Evolutionary conservation across 2,113 vertebrate species (phyloP).

Genomic region (Silurus meridionalis): DNA sequence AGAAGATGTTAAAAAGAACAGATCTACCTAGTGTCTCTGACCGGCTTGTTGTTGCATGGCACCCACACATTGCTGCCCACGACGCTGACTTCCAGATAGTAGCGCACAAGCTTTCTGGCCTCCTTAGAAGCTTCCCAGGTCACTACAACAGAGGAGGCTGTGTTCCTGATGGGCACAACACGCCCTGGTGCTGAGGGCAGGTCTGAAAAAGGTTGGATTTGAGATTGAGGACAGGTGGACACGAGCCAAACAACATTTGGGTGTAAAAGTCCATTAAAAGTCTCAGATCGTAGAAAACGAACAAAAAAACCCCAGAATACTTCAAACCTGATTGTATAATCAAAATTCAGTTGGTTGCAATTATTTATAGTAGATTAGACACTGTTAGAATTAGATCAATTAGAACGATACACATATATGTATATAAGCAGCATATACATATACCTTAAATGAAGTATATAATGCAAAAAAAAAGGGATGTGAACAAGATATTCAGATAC

Average conservation of each 20-base stretch:
- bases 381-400: not conserved
- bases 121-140: conserved; percentile 84
- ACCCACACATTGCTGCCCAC: conserved; percentile 86
- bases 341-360: not conserved
- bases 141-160: conserved; percentile 86
- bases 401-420: not conserved
- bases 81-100: conserved; percentile 88
- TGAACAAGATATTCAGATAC: not conserved
- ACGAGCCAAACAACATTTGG: not conserved
- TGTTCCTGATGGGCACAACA: conserved; percentile 84
- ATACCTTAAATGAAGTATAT: not conserved
- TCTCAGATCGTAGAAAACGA: not conserved
- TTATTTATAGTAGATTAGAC: not conserved
- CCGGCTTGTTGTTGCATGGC: conserved; percentile 96
- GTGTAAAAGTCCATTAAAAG: conserved; percentile 57
- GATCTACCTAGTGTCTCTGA: conserved; percentile 86
- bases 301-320: too few relatives aligned
- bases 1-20: conserved; percentile 8
- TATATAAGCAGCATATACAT: not conserved
- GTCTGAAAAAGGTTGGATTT: conserved; percentile 68
- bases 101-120: conserved; percentile 83
- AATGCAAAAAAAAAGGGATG: not conserved
- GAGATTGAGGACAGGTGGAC: conserved; percentile 12
- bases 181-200: conserved; percentile 83
- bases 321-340: not conserved